Percentiles rank a stretch among this genome's conserved stretches.
Conservation (phyloP, 2,113 vertebrate species). For the Pterocles gutturalis region DNA sequence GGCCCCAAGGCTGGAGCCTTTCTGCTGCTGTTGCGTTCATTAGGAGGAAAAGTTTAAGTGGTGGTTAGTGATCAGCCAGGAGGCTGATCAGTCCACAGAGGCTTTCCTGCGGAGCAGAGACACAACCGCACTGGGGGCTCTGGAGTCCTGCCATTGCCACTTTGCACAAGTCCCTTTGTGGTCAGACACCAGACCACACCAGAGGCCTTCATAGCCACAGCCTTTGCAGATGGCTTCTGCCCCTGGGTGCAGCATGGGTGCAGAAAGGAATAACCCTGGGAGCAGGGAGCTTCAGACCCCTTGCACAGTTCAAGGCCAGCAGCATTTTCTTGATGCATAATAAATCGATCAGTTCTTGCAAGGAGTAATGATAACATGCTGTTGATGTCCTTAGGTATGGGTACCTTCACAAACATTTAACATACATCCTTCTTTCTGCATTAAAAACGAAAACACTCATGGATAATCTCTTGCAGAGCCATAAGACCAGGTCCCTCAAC, state of each 20-base stretch:
- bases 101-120: neutral
- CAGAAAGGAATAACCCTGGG: neutral
- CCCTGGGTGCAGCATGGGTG: neutral
- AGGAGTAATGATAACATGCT: neutral
- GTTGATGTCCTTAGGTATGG: neutral
- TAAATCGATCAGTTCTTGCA: neutral
- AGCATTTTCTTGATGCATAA: neutral
- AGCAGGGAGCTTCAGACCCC: neutral
- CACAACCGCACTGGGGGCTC: accelerated
- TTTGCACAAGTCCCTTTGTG: neutral
- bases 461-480: neutral
- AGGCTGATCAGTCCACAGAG: neutral
- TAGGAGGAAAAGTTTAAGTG: neutral
- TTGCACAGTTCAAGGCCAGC: neutral
- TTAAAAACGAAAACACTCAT: neutral
- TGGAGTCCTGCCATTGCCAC: neutral
- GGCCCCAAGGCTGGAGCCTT: neutral
- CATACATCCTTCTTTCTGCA: neutral
- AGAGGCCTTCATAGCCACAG: neutral
- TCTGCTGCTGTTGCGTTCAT: neutral
- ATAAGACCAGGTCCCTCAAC: neutral
- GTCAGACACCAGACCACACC: neutral
- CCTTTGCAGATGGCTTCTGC: neutral
- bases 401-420: neutral
- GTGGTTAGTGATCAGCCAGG: neutral